Evolutionary conservation across 2,888 invertebrate species (phyloP).

Genomic region (Nemotelus nigrinus): DNA sequence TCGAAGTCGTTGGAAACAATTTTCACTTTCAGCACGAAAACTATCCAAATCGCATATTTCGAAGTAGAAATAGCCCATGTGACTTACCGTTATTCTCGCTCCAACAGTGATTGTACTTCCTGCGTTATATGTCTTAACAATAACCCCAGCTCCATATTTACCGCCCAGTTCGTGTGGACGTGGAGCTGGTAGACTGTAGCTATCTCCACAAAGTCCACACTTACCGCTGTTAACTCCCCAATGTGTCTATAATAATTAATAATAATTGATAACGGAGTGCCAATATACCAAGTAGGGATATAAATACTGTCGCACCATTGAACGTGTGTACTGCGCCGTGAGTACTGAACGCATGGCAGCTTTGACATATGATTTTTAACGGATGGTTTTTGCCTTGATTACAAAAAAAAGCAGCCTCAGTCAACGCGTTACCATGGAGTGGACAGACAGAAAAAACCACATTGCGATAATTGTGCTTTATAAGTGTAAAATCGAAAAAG

Average conservation of each 20-base stretch:
- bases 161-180: constrained; percentile 69
- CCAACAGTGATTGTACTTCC: constrained; percentile 58
- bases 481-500: no score
- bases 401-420: no score
- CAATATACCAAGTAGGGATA: no score
- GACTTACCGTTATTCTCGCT: constrained; percentile 65
- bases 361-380: no score
- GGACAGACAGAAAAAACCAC: no score
- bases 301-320: no score
- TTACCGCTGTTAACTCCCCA: constrained; percentile 63
- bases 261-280: neutral
- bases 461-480: no score
- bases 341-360: no score
- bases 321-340: no score
- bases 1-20: constrained; percentile 65
- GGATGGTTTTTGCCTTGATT: no score
- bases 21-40: constrained; percentile 65
- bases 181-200: constrained; percentile 63
- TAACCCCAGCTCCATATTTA: constrained; percentile 65
- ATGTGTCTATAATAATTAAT: constrained; percentile 60
- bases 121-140: constrained; percentile 63
- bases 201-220: constrained; percentile 70
- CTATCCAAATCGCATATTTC: constrained; percentile 66
- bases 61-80: constrained; percentile 66
- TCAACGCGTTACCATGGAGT: no score